Evolutionary conservation across 2,797 vertebrate species (phyloP).

Genomic region (Melanogrammus aeglefinus): DNA sequence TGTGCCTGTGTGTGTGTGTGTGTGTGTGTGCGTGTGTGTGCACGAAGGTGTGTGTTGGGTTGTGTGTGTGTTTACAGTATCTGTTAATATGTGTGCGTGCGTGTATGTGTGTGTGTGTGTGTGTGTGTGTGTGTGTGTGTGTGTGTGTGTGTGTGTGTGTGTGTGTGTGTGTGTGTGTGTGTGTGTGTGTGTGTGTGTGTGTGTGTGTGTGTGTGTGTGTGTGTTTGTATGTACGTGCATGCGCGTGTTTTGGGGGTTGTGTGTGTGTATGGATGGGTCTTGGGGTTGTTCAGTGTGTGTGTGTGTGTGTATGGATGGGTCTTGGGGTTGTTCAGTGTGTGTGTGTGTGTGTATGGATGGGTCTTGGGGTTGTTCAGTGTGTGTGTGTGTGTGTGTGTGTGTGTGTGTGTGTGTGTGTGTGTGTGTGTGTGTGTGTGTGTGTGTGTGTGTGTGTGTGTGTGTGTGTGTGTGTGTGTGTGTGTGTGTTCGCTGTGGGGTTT

Average conservation of each 20-base stretch:
- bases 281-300: neutral
- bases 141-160: neutral
- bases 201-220: neutral
- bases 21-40: neutral
- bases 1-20: conserved; percentile 13
- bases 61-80: too few species aligned
- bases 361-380: neutral
- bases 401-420: conserved; percentile 1
- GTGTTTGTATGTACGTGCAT: neutral
- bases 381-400: neutral
- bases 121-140: neutral
- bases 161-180: too few species aligned
- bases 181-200: too few species aligned
- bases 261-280: neutral
- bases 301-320: neutral
- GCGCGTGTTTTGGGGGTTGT: neutral
- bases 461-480: conserved; percentile 3
- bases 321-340: neutral
- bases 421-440: too few species aligned
- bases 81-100: too few species aligned
- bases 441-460: neutral
- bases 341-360: neutral
- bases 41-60: too few species aligned
- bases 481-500: neutral
- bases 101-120: neutral